A percentile compares a stretch with the other conserved stretches of the same genome.
Evolutionary conservation across 2,888 invertebrate genomes (phyloP).

Genomic region (Zaprionus lineosus): DNA sequence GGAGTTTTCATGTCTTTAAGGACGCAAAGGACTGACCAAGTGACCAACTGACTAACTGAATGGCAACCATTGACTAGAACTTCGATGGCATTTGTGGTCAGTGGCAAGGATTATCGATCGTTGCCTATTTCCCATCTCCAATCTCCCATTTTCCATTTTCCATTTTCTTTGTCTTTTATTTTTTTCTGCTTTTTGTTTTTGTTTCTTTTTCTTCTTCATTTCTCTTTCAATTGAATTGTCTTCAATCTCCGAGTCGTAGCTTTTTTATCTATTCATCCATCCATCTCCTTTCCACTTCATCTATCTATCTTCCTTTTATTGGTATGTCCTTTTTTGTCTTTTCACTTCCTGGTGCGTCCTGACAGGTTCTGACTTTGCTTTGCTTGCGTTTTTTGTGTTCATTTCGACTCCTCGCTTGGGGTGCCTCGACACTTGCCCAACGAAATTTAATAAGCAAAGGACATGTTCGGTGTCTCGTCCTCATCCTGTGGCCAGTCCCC

Average conservation of each 20-base stretch:
- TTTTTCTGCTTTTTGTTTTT: not conserved
- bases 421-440: constrained; percentile 68
- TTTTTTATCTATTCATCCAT: constrained; percentile 39
- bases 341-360: constrained; percentile 28
- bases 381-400: constrained; percentile 63
- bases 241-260: constrained; percentile 66
- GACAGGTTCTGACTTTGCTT: constrained; percentile 61
- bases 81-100: constrained; percentile 60
- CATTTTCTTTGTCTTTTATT: too few species aligned
- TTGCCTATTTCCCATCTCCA: too few species aligned
- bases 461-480: constrained; percentile 71
- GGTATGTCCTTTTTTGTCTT: constrained; percentile 23
- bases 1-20: constrained; percentile 46
- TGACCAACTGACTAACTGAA: constrained; percentile 40
- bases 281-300: constrained; percentile 4
- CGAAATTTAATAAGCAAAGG: constrained; percentile 76
- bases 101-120: constrained; percentile 71
- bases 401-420: constrained; percentile 51
- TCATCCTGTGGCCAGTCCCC: not conserved
- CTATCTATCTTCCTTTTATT: not conserved
- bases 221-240: constrained; percentile 77
- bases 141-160: too few species aligned
- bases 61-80: constrained; percentile 15
- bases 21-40: constrained; percentile 7
- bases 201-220: constrained; percentile 31